A percentile compares a stretch with the other conserved stretches of the same genome.
These are phyloP conservation scores for Falco punctatus DNA, from an alignment of 2,113 vertebrate species.

Conservation along the genomic window DNA sequence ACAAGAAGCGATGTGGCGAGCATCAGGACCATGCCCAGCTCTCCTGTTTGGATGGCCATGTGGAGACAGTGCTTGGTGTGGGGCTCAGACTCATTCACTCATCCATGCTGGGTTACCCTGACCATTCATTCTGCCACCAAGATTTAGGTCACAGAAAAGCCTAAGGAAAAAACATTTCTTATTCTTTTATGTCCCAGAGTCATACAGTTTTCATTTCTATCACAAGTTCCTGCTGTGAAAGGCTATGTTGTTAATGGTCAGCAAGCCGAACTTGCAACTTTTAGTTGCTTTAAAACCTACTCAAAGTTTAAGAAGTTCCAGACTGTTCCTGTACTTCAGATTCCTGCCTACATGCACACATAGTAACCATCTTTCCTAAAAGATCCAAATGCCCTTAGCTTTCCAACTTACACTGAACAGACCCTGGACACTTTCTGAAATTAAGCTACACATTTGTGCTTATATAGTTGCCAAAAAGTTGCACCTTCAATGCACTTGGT, in stretches of 20 bases:
- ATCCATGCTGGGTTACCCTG: background rate
- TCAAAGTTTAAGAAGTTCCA: background rate
- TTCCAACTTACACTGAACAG: background rate
- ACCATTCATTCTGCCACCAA: background rate
- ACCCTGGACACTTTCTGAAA: background rate
- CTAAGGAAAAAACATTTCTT: background rate
- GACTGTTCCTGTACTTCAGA: background rate
- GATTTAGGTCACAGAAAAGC: background rate
- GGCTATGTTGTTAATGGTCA: background rate
- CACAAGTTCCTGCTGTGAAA: background rate
- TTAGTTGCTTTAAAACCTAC: background rate
- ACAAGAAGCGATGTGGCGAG: background rate
- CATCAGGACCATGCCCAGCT: background rate
- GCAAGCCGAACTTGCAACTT: background rate
- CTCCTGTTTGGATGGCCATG: background rate
- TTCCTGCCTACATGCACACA: background rate
- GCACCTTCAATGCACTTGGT: background rate
- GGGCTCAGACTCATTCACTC: background rate
- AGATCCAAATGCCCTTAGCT: background rate
- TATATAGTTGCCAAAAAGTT: conserved; percentile 1
- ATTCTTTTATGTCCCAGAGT: background rate
- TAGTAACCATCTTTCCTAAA: background rate
- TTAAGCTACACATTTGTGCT: background rate
- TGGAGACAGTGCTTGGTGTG: background rate
- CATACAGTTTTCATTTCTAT: background rate